Evolutionary conservation across 1,140 invertebrate species (phyloP), one percentile per base, ranked within the genome.

Genomic region (Anoplolepis gracilipes): DNA sequence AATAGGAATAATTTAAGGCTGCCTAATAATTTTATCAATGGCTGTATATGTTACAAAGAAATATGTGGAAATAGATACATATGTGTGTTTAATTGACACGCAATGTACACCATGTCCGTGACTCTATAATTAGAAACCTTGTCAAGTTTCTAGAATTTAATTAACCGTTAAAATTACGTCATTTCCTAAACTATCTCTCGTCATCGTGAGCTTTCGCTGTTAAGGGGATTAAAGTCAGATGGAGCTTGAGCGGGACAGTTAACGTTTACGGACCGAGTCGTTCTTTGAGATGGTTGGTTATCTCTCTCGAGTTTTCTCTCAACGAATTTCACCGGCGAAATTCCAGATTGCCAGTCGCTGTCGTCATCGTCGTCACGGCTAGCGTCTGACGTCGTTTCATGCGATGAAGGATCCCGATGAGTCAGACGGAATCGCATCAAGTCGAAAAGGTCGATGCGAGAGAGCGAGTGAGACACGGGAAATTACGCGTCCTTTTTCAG

Each of bases 361-460:
- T 53, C 33, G 33, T 13, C 78, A 53, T 10, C 39, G 33, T 46
- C 25, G 25, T 46, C 36, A n/a, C 1, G 59, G 2, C 39, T 42
- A 77, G 19, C 22, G 2, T 49, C 28, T 11, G 59, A 36, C 25
- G 42, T 62, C 39, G 33, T 49, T 64, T 77, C 25, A 2, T 77
- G 6, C 42, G 59, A 25, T 39, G 46, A 57, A 25, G 64, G 69
- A 36, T 69, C 36, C 16, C 11, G 76, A 78, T 65, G 78, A 69
- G 46, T 72, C 67, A 72, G 78, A 42, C 36, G 28, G 25, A 72
- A 72, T 82, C 33, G 22, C 53, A 22, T 36, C 33, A 39, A 67
- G 16, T 28, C 10, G 57, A 10, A 59, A 39, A 61, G 55, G 55
- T 75, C 53, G 53, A 4, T 13, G 28, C 28, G 25, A 22, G 70